Evolutionary conservation across 2,888 invertebrate genomes (phyloP).

Genomic region (Pecten maximus): DNA sequence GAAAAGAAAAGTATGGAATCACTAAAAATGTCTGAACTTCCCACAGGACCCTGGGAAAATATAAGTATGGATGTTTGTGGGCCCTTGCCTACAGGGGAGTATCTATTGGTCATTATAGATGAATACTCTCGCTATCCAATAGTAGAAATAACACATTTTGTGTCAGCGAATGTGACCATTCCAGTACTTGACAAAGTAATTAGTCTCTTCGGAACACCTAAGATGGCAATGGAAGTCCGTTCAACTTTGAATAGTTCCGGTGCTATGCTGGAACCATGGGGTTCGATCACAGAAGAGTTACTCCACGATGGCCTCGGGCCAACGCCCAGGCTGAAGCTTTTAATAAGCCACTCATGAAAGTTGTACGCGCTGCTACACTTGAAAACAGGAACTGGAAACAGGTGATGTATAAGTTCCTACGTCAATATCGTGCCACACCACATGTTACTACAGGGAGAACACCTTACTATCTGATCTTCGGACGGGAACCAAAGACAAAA

Average conservation of each 20-base stretch:
- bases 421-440: constrained; percentile 46
- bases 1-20: constrained; percentile 45
- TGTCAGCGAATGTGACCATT: constrained; percentile 48
- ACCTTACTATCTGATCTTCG: constrained; percentile 46
- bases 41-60: constrained; percentile 50
- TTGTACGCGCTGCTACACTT: background rate
- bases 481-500: constrained; percentile 40
- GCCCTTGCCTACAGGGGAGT: constrained; percentile 52
- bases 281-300: constrained; percentile 48
- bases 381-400: constrained; percentile 50
- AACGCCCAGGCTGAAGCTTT: constrained; percentile 44
- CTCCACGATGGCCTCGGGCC: constrained; percentile 45
- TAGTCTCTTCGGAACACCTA: constrained; percentile 50
- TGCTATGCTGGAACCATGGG: constrained; percentile 49
- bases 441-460: constrained; percentile 44
- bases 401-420: constrained; percentile 44
- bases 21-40: constrained; percentile 54
- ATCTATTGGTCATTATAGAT: constrained; percentile 60
- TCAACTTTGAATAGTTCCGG: constrained; percentile 48
- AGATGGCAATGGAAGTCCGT: constrained; percentile 57
- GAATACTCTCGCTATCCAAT: constrained; percentile 59
- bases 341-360: constrained; percentile 42
- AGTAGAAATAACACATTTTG: constrained; percentile 49
- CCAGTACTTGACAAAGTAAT: constrained; percentile 55
- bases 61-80: constrained; percentile 55